Evolutionary conservation across 2,888 invertebrate genomes (phyloP).

Genomic region (Ashinkailepas kermadecensis): DNA sequence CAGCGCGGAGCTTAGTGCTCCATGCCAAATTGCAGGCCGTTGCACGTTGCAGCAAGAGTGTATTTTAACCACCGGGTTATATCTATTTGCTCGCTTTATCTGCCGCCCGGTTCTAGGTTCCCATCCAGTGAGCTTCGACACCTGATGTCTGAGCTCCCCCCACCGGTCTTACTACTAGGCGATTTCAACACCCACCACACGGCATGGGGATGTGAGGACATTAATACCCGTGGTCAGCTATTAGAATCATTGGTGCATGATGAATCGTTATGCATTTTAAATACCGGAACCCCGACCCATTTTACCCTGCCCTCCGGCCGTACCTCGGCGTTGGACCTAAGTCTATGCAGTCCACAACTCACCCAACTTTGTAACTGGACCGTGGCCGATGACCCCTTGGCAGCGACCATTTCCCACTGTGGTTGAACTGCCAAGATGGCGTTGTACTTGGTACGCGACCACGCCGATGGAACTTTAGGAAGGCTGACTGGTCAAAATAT

Average conservation of each 20-base stretch:
- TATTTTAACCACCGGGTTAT: background rate
- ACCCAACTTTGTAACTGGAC: background rate
- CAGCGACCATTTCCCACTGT: background rate
- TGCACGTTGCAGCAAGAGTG: background rate
- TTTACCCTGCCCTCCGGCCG: background rate
- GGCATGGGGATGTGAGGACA: background rate
- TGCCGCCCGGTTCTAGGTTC: background rate
- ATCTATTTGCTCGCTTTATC: background rate
- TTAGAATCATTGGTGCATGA: background rate
- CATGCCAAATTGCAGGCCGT: background rate
- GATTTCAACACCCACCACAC: background rate
- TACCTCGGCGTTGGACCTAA: background rate
- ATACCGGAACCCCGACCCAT: background rate
- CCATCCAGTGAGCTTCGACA: background rate
- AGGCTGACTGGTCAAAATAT: background rate
- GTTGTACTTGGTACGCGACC: background rate
- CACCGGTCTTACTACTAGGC: background rate
- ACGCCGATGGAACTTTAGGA: background rate
- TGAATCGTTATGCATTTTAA: background rate
- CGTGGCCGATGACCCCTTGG: background rate
- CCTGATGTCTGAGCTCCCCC: background rate
- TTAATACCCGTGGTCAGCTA: background rate
- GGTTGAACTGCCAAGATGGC: background rate
- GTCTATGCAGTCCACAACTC: background rate
- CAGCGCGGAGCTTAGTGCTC: background rate